phyloP scores from a whole-genome alignment of 2,797 vertebrate genomes.

The Numenius phaeopus region DNA sequence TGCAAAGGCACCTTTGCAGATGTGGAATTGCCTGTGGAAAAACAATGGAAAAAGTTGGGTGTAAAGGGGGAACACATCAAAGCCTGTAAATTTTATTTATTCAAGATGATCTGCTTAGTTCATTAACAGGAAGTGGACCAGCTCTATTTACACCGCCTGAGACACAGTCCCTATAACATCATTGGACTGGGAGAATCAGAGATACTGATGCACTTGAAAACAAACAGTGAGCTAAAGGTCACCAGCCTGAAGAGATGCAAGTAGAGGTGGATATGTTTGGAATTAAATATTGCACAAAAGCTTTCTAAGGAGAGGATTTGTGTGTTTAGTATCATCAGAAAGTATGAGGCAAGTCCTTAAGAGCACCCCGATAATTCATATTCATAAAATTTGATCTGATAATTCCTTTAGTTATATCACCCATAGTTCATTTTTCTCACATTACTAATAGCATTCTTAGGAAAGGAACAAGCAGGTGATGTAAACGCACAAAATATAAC shows the following conservation, averaged over 20 bases:
- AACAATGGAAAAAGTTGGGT: neutral
- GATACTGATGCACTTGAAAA: no score
- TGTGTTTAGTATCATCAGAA: neutral
- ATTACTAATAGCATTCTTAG: neutral
- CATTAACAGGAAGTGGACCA: neutral
- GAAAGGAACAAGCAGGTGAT: neutral
- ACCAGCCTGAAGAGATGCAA: neutral
- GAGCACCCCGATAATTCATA: neutral
- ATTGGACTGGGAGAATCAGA: neutral
- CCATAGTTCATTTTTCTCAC: neutral
- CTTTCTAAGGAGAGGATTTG: neutral
- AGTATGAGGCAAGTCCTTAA: neutral
- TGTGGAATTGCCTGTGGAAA: neutral
- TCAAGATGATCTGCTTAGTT: fast-evolving
- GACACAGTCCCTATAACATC: neutral
- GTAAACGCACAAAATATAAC: neutral
- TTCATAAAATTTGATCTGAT: neutral
- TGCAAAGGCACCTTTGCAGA: no score
- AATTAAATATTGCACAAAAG: neutral
- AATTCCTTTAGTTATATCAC: neutral
- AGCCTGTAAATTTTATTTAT: neutral
- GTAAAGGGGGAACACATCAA: neutral
- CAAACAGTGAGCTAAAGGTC: neutral
- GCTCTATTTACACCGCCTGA: no score
- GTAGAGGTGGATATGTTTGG: no score